Conservation (phyloP, 35 echinoderm and acorn worm genomes). For the Chiridota heheva region DNA sequence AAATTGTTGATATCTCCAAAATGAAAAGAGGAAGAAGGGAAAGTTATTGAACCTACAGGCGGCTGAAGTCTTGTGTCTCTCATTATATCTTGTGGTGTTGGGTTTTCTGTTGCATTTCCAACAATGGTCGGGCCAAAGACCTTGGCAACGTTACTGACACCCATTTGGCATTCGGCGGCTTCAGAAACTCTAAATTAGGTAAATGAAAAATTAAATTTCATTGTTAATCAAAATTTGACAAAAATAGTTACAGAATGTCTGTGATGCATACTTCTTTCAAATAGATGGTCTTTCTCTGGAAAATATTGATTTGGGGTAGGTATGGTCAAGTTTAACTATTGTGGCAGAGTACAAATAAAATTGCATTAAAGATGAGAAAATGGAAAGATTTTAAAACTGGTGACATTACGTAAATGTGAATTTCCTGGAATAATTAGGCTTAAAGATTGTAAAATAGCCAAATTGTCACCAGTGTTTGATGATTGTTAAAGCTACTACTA, state of each 20-base stretch:
- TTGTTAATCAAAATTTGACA: background rate
- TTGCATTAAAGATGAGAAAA: no score
- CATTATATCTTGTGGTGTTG: constrained; percentile 68
- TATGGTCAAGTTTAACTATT: no score
- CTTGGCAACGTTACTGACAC: constrained; percentile 74
- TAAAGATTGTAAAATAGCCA: no score
- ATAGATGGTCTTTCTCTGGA: no score
- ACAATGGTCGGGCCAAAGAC: constrained; percentile 96
- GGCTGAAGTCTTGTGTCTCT: constrained; percentile 83
- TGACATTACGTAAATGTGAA: no score
- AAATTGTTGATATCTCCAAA: background rate
- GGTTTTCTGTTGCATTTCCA: constrained; percentile 68
- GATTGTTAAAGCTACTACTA: no score
- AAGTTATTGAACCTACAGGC: constrained; percentile 56
- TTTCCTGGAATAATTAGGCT: no score
- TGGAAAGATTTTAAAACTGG: no score
- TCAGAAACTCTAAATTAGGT: constrained; percentile 53
- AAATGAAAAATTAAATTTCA: background rate
- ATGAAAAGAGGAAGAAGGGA: background rate
- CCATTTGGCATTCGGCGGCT: constrained; percentile 65
- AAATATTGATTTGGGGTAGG: no score
- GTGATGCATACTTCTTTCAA: no score
- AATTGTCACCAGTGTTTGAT: no score
- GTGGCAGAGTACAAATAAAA: no score
- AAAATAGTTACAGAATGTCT: background rate